Evolutionary conservation across 2,113 vertebrate species (phyloP).

Genomic region (Sporophila hypoxantha): DNA sequence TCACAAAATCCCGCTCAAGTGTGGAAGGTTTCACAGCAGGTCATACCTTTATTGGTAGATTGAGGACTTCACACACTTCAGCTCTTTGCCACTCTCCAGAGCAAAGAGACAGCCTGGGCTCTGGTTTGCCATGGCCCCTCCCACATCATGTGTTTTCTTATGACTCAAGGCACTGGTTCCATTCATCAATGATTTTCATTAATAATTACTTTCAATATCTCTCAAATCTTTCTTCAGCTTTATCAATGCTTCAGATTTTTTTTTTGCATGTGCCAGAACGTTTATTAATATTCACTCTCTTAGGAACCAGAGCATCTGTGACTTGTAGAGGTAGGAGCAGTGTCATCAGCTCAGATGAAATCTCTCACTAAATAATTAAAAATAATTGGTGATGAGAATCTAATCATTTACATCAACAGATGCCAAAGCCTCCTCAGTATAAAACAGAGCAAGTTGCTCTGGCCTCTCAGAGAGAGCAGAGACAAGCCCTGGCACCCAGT

Average conservation of each 20-base stretch:
- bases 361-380: slow-evolving; percentile 5
- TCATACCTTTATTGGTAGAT: not conserved
- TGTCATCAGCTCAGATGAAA: not conserved
- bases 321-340: not conserved
- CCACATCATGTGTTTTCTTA: not conserved
- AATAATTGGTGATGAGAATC: not conserved
- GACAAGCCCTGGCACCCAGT: not conserved
- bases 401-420: not conserved
- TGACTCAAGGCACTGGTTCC: not conserved
- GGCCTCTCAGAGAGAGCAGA: not conserved
- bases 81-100: not conserved
- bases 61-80: not conserved
- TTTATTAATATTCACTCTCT: not conserved
- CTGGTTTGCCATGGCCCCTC: not conserved
- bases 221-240: not conserved
- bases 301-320: not conserved
- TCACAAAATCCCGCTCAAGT: not conserved
- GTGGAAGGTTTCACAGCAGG: not conserved
- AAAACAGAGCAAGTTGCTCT: not conserved
- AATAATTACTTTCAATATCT: not conserved
- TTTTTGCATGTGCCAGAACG: not conserved
- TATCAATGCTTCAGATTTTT: not conserved
- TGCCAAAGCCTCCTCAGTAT: not conserved
- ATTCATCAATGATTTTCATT: not conserved
- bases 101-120: not conserved